These are phyloP conservation scores for Lethenteron camtschaticum DNA, from an alignment of 2,113 vertebrate species.

Conservation along the genomic window DNA sequence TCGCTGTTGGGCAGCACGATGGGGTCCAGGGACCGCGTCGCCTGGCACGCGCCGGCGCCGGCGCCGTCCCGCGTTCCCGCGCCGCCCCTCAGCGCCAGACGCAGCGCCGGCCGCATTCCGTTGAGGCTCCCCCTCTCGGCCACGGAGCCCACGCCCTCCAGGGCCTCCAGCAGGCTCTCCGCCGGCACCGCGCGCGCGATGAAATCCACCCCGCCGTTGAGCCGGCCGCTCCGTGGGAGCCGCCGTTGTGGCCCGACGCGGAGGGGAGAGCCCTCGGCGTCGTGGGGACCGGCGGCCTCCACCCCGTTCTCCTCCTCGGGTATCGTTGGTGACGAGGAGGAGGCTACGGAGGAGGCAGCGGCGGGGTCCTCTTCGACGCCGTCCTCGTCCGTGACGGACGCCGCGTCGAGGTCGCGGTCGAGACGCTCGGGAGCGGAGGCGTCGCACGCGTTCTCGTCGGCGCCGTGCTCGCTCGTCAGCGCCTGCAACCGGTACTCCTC, in stretches of 20 bases:
- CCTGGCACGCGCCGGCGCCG: slow-evolving; percentile 27
- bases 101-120: slow-evolving; percentile 55
- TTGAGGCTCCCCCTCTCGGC: slow-evolving; percentile 50
- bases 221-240: background rate
- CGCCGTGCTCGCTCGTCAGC: background rate
- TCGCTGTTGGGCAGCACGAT: slow-evolving; percentile 85
- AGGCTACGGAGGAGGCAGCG: no score
- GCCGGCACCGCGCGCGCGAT: background rate
- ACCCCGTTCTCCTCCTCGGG: background rate
- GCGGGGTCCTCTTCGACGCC: no score
- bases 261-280: background rate
- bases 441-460: background rate
- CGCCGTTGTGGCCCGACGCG: background rate
- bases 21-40: slow-evolving; percentile 29
- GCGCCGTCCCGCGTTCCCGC: slow-evolving; percentile 32
- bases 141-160: slow-evolving; percentile 20
- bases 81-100: slow-evolving; percentile 57
- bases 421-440: background rate
- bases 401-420: no score
- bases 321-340: no score
- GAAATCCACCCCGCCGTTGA: background rate
- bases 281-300: background rate
- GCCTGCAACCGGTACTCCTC: background rate
- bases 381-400: no score
- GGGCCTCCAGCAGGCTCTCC: slow-evolving; percentile 12